Base-by-base conservation (phyloP, 2,888 invertebrate genomes). In the Arenicola marina region DNA sequence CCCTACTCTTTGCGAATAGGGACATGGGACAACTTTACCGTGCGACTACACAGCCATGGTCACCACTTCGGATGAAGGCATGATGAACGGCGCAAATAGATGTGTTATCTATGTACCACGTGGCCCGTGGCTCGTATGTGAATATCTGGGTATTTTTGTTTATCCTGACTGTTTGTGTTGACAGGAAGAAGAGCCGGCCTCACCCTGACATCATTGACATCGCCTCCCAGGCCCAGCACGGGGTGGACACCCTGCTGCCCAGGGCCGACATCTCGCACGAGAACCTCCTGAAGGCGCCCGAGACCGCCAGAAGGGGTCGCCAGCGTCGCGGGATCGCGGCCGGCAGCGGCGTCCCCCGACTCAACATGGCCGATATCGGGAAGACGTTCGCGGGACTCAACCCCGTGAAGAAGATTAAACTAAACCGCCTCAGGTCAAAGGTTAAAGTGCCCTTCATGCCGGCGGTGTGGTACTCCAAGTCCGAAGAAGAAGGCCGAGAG, bases 371-470 rank as follows among this genome's bases (percentile, higher is more conserved):
- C n/a, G 44, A 53, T 18, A 28, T 67, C 29, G 63, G 67, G 11
- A 44, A 61, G 15, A 61, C 66, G 78, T 91, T 94, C 83, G 92
- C 91, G 63, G 92, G 92, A 81, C 83, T 93, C 44, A 91, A 91
- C 79, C 89, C 89, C 75, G 85, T 91, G 43, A 64, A 62, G 38
- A 69, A 62, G 55, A 68, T 73, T 0, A 67, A 63, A 24, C 59
- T 71, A 3, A 61, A 45, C 29, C 56, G 59, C 28, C 33, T 65
- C 11, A 29, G 44, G 33, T 43, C 56, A 21, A 51, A 56, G 28
- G 44, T 51, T n/a, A 31, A 51, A 33, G 43, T 33, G 7, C 55
- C 46, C 7, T 55, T 57, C 58, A 46, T 60, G 31, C 60, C 59
- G 1, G 57, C 58, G 2, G 60, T 60, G n/a, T 51, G 32, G 59